Conservation (phyloP, 2,888 invertebrate genomes). For the Cylloceria caligata region DNA sequence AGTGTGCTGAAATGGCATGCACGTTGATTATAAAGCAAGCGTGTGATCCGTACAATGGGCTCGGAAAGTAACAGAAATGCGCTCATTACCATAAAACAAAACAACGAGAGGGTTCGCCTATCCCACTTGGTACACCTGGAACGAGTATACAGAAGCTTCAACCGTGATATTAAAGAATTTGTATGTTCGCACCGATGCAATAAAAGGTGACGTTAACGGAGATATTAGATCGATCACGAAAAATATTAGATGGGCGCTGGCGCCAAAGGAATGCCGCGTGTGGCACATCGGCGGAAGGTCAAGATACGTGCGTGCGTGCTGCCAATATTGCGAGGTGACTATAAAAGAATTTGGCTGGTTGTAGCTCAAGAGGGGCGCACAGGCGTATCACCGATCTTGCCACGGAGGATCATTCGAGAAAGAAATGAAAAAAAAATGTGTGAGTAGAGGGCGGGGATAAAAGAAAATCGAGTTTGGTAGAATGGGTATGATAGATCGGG, state of each 20-base stretch:
- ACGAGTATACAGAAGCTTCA: not conserved
- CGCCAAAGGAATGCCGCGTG: constrained; percentile 39
- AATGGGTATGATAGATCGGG: constrained; percentile 82
- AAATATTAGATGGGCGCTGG: constrained; percentile 33
- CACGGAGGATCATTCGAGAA: constrained; percentile 78
- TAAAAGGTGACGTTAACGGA: constrained; percentile 49
- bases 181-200: not conserved
- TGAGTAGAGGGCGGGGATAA: constrained; percentile 73
- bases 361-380: constrained; percentile 19
- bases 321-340: constrained; percentile 10
- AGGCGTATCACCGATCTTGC: constrained; percentile 74
- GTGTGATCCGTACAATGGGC: constrained; percentile 54
- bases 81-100: constrained; percentile 44
- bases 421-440: constrained; percentile 75
- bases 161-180: not conserved
- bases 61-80: constrained; percentile 59
- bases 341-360: constrained; percentile 56
- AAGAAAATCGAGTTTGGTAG: constrained; percentile 80
- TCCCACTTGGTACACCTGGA: not conserved
- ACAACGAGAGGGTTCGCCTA: not conserved
- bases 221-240: constrained; percentile 63
- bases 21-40: constrained; percentile 32
- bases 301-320: constrained; percentile 23
- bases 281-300: constrained; percentile 17
- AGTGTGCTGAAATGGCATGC: constrained; percentile 58